Evolutionary conservation across 2,888 invertebrate species (phyloP).

Genomic region (Dynastes maya): DNA sequence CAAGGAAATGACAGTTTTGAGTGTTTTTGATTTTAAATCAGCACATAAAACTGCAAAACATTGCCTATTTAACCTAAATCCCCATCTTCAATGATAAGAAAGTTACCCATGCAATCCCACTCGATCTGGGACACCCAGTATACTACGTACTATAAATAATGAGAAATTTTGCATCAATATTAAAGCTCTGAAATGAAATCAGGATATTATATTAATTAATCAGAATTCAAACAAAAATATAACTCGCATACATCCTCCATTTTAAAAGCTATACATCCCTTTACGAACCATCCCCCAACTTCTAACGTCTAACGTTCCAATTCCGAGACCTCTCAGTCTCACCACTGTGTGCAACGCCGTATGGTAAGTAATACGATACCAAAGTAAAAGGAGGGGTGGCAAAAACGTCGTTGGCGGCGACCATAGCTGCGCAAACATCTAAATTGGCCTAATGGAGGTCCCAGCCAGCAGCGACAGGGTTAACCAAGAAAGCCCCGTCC

Average conservation of each 20-base stretch:
- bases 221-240: too few species aligned
- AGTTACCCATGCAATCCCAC: too few species aligned
- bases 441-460: slow-evolving; percentile 68
- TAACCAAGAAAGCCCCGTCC: slow-evolving; percentile 67
- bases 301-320: slow-evolving; percentile 2
- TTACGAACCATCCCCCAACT: not conserved
- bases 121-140: too few species aligned
- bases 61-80: too few species aligned
- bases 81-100: too few species aligned
- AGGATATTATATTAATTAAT: not conserved
- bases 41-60: too few species aligned
- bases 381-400: slow-evolving; percentile 16
- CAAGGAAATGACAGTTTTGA: too few species aligned
- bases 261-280: not conserved
- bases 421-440: slow-evolving; percentile 67
- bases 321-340: not conserved
- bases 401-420: slow-evolving; percentile 56
- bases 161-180: too few species aligned
- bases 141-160: too few species aligned
- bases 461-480: slow-evolving; percentile 66
- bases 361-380: slow-evolving; percentile 39
- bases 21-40: too few species aligned
- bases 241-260: not conserved
- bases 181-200: not conserved
- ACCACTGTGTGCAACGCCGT: not conserved